Evolutionary conservation across 2,888 invertebrate species (phyloP), one percentile per base, ranked within the genome.

Genomic region (Tipula helvola): DNA sequence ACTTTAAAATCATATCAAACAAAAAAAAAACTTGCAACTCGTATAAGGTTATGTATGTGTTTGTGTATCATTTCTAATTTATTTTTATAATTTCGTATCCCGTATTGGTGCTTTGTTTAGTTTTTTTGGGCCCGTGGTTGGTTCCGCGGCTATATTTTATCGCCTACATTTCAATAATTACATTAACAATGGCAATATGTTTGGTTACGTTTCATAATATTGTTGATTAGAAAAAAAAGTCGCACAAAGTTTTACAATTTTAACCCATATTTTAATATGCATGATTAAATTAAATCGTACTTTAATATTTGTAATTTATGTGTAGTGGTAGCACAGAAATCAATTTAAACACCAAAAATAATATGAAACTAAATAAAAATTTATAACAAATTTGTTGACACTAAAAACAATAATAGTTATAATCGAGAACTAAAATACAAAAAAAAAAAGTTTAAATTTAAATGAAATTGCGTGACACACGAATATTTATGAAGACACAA

Each of bases 381-480:
- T 52, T 16, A 52, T 16, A 52, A 71, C 71, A 71, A 71, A 71
- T 71, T 71, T 71, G 71, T 71, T 71, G 71, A 71, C 71, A 71
- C 71, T 71, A 71, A 71, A 52, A 71, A 71, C 71, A 71, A 71
- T 71, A 71, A 18, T 71, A 71, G 71, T 71, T 28, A 71, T 71
- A 71, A 71, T 28, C 71, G 71, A 71, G 71, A 71, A 71, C n/a
- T 52, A 52, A 39, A 39, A 28, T 28, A 28, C 28, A 39, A 52
- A 16, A 52, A 52, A 71, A 71, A 71, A 71, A 71, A 28, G 28
- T 71, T 71, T 71, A 71, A 71, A 2, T 71, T 71, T 71, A 71
- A 71, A 71, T 71, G 71, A 71, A 71, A 71, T 71, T 71, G 71
- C 71, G 71, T 71, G 71, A 71, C 71, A 71, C 71, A 71, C 71